phyloP scores from a whole-genome alignment of 2,888 invertebrate species.

The Syritta pipiens region DNA sequence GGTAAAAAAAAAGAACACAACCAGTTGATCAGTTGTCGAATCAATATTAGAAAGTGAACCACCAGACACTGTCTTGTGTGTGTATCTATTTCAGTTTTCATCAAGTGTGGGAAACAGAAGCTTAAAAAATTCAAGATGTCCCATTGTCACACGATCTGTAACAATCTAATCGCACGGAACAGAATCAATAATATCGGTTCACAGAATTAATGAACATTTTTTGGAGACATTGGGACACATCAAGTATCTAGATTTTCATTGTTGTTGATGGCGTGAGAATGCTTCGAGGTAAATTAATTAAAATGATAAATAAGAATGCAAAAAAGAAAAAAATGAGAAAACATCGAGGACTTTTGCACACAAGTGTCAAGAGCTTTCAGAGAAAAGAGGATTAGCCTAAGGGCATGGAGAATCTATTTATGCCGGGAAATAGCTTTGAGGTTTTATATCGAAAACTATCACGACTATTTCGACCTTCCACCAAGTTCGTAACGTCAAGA shows the following conservation, averaged over 20 bases:
- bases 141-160: constrained; percentile 47
- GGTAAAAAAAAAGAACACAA: constrained; percentile 3
- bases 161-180: constrained; percentile 33
- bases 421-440: too few species aligned
- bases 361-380: not conserved
- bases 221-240: too few species aligned
- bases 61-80: not conserved
- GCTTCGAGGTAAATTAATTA: constrained; percentile 6
- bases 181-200: constrained; percentile 24
- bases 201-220: constrained; percentile 27
- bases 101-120: constrained; percentile 60
- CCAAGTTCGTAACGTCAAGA: too few species aligned
- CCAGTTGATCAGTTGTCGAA: constrained; percentile 23
- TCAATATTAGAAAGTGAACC: constrained; percentile 50
- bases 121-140: constrained; percentile 45
- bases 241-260: too few species aligned
- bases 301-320: not conserved
- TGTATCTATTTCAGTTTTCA: constrained; percentile 10
- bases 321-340: too few species aligned
- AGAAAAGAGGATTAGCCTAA: not conserved
- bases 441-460: too few species aligned
- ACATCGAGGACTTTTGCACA: too few species aligned
- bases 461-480: too few species aligned
- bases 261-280: constrained; percentile 33
- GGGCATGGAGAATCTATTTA: too few species aligned